A percentile compares a stretch with the other conserved stretches of the same genome.
Conservation (phyloP, 2,888 invertebrate species). For the Hydrotaea diabolus region DNA sequence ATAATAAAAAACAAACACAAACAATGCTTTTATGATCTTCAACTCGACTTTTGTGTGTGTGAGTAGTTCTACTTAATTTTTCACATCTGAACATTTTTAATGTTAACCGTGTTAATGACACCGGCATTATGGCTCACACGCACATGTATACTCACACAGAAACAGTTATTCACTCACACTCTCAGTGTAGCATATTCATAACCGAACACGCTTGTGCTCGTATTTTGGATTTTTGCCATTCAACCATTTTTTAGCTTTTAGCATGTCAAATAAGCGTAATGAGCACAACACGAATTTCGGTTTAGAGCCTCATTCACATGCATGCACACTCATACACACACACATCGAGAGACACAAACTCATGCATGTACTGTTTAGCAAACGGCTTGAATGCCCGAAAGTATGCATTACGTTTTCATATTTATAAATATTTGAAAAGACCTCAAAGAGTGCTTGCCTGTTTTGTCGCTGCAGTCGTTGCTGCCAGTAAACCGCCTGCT, state of each 20-base stretch:
- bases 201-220: neutral
- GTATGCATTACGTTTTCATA: conserved; percentile 36
- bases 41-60: neutral
- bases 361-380: neutral
- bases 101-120: conserved; percentile 41
- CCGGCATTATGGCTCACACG: conserved; percentile 12
- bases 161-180: neutral
- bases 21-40: conserved; percentile 17
- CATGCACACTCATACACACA: neutral
- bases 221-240: neutral
- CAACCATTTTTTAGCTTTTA: conserved; percentile 30
- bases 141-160: conserved; percentile 8
- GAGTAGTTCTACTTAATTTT: neutral
- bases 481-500: conserved; percentile 4
- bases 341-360: too few species aligned
- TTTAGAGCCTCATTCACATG: conserved; percentile 3
- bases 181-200: neutral
- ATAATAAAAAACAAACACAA: conserved; percentile 18
- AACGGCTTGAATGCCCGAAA: neutral
- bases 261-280: conserved; percentile 46
- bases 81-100: conserved; percentile 14
- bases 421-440: conserved; percentile 18
- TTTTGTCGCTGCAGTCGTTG: neutral
- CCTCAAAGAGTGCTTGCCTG: conserved; percentile 9
- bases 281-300: conserved; percentile 32